phyloP scores from a whole-genome alignment of 2,113 vertebrate species.

The Gallinago undulata region DNA sequence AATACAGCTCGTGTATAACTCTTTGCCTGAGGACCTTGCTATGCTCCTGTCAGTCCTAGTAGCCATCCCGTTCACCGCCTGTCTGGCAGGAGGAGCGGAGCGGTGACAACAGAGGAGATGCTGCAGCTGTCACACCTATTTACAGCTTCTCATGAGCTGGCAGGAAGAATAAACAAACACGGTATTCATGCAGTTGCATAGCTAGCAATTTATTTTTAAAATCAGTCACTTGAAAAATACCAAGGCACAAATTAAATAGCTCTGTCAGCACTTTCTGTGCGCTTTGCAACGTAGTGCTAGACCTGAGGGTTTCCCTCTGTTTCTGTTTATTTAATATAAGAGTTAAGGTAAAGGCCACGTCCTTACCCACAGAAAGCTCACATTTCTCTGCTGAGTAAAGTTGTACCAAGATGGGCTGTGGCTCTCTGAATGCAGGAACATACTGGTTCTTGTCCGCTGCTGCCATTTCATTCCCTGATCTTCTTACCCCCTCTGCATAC shows the following conservation, averaged over 20 bases:
- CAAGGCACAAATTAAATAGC: not conserved
- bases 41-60: slow-evolving; percentile 12
- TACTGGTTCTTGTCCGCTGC: not conserved
- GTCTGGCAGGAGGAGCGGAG: slow-evolving; percentile 3
- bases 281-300: not conserved
- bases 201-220: slow-evolving; percentile 38
- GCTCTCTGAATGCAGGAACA: not conserved
- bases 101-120: not conserved
- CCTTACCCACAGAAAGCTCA: not conserved
- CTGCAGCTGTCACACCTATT: slow-evolving; percentile 44
- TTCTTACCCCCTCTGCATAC: not conserved
- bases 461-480: not conserved
- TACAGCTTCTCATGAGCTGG: slow-evolving; percentile 6
- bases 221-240: slow-evolving; percentile 10
- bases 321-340: not conserved
- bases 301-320: not conserved
- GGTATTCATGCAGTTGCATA: not conserved
- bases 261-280: not conserved
- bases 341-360: not conserved
- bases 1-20: not conserved
- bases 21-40: slow-evolving; percentile 17
- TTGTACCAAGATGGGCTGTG: not conserved
- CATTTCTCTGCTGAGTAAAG: not conserved
- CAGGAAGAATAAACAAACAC: slow-evolving; percentile 9
- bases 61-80: not conserved